Base-by-base conservation (phyloP, 2,797 vertebrate genomes). In the Enteromius trimaculatus region DNA sequence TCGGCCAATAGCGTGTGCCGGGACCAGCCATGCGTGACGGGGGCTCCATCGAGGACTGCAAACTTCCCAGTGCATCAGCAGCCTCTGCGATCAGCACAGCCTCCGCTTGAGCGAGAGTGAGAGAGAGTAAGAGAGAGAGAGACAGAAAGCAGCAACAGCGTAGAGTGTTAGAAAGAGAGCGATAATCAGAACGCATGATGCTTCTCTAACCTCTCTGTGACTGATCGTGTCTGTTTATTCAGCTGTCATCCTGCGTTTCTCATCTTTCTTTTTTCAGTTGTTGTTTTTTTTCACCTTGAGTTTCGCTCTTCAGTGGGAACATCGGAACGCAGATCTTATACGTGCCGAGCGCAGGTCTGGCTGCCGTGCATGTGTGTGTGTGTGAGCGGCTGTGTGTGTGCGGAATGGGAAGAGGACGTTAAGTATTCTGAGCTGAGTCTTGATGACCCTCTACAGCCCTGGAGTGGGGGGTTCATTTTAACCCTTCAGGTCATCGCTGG, bases 1-100 rank as follows among this genome's bases (percentile, higher is more conserved):
- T 91, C 92, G 91, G 92, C 95, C 95, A 95, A 95, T 95, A 90
- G 89, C 87, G 87, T 91, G 88, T 85, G 89, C 81, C 85, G 85
- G 86, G 83, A 92, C 92, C 92, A 77, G 85, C 90, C 87, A 90
- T 91, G 90, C 88, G 91, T 91, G 92, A 92, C 91, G 86, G 86
- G 92, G 94, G 88, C 88, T 94, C 90, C 88, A 86, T 87, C 89
- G 92, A 90, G 90, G 86, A 58, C 26, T 88, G 90, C 64, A 91
- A 83, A 88, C 87, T 91, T 89, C 91, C 88, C 89, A 91, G 90
- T 91, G 92, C 92, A 90, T 89, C 82, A 79, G 90, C 89, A 92
- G 89, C 88, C 88, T 90, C 80, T 83, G 78, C 78, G 49, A 72
- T 64, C 80, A 60, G 51, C 77, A 86, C 80, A 80, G 78, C 62